Conservation (phyloP, 2,797 vertebrate species). For the Sebastolobus altivelis region DNA sequence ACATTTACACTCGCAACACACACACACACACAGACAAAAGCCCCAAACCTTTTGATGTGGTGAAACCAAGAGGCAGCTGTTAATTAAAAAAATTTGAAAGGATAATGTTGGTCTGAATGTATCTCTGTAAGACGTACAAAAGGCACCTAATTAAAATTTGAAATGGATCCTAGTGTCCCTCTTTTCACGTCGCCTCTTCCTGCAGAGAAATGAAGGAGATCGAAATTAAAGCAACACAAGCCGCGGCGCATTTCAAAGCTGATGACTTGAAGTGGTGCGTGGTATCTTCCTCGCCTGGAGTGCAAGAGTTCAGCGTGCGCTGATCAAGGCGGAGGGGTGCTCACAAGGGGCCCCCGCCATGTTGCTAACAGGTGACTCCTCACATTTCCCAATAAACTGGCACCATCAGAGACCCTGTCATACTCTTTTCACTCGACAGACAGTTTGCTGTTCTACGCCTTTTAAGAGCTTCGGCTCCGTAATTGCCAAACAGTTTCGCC, state of each 20-base stretch:
- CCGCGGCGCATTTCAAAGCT: slow-evolving; percentile 73
- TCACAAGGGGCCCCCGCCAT: slow-evolving; percentile 15
- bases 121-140: slow-evolving; percentile 82
- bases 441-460: slow-evolving; percentile 5
- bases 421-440: slow-evolving; percentile 10
- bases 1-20: slow-evolving; percentile 24
- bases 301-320: slow-evolving; percentile 44
- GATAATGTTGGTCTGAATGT: slow-evolving; percentile 82
- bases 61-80: slow-evolving; percentile 83
- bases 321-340: slow-evolving; percentile 31
- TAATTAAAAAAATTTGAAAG: slow-evolving; percentile 86
- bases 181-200: slow-evolving; percentile 73
- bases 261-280: slow-evolving; percentile 67
- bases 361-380: slow-evolving; percentile 46
- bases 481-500: slow-evolving; percentile 33
- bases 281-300: slow-evolving; percentile 45
- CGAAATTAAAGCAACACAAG: slow-evolving; percentile 71
- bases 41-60: slow-evolving; percentile 80
- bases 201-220: slow-evolving; percentile 70
- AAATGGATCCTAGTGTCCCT: slow-evolving; percentile 78
- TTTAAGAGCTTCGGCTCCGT: slow-evolving; percentile 1
- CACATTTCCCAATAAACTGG: slow-evolving; percentile 20
- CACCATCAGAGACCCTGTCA: slow-evolving; percentile 38
- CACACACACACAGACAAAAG: slow-evolving; percentile 12
- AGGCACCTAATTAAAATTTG: slow-evolving; percentile 85